phyloP scores from a whole-genome alignment of 2,888 invertebrate genomes.

The Panzeria rudis region DNA sequence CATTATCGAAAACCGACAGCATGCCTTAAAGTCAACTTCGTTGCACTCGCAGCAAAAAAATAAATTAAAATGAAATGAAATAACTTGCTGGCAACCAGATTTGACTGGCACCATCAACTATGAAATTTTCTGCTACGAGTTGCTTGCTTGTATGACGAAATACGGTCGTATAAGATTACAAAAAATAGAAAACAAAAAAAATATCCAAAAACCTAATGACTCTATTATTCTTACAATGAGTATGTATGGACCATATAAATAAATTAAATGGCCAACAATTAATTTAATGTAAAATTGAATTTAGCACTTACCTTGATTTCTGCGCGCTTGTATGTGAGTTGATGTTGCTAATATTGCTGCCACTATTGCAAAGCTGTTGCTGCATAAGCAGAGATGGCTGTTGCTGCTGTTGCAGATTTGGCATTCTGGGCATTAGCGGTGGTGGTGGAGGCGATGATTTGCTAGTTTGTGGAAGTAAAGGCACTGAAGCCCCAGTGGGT shows the following conservation, averaged over 20 bases:
- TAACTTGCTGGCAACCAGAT: slow-evolving; percentile 7
- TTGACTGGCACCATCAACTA: slow-evolving; percentile 30
- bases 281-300: slow-evolving; percentile 56
- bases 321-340: slow-evolving; percentile 72
- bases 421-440: slow-evolving; percentile 82
- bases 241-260: slow-evolving; percentile 10
- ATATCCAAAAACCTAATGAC: slow-evolving; percentile 57
- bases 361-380: slow-evolving; percentile 7
- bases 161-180: slow-evolving; percentile 52
- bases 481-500: slow-evolving; percentile 36
- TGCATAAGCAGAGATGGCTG: background rate
- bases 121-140: background rate
- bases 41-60: slow-evolving; percentile 25
- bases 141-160: slow-evolving; percentile 32
- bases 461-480: background rate
- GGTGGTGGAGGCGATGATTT: slow-evolving; percentile 79
- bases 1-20: slow-evolving; percentile 56
- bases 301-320: slow-evolving; percentile 79
- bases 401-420: slow-evolving; percentile 57
- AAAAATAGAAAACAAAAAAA: background rate
- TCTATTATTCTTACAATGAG: slow-evolving; percentile 56
- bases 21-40: slow-evolving; percentile 56
- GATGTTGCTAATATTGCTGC: slow-evolving; percentile 73
- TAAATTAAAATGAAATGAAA: background rate
- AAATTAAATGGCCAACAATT: slow-evolving; percentile 56